Conservation (phyloP, 2,888 invertebrate species). For the Gari tellinella region DNA sequence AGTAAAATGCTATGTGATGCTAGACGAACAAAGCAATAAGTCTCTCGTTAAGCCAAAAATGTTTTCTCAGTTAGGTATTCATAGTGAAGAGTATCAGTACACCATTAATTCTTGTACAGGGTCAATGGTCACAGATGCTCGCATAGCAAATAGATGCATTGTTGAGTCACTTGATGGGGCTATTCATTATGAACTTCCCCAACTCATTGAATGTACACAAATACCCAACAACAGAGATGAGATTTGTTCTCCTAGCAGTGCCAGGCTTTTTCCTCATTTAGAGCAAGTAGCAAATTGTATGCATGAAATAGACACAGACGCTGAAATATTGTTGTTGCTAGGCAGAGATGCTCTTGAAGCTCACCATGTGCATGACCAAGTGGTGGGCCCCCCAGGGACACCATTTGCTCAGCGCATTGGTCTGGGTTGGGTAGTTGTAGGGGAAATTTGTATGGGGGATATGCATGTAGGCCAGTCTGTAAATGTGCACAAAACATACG, state of each 20-base stretch:
- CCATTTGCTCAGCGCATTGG: constrained; percentile 40
- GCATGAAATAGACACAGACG: constrained; percentile 4
- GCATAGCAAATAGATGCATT: neutral
- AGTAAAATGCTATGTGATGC: constrained; percentile 12
- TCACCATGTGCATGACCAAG: constrained; percentile 26
- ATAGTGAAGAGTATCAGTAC: constrained; percentile 6
- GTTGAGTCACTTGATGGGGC: constrained; percentile 22
- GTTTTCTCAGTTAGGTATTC: constrained; percentile 15
- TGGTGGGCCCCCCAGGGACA: constrained; percentile 14
- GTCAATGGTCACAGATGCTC: neutral
- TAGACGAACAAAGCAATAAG: constrained; percentile 36
- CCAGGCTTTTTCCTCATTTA: constrained; percentile 17
- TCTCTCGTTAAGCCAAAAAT: constrained; percentile 18
- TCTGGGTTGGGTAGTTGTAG: constrained; percentile 37
- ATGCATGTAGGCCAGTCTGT: constrained; percentile 13
- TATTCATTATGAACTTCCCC: constrained; percentile 8
- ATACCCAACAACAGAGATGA: constrained; percentile 14
- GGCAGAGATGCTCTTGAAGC: constrained; percentile 33
- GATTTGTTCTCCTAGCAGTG: constrained; percentile 2
- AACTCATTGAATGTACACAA: constrained; percentile 21
- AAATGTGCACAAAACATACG: constrained; percentile 22
- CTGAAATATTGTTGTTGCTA: constrained; percentile 26
- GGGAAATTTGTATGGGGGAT: constrained; percentile 23
- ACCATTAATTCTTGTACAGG: constrained; percentile 20
- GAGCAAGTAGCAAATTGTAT: constrained; percentile 7